phyloP scores from a whole-genome alignment of 1,140 invertebrate species.

The Brachionus koreanus region DNA sequence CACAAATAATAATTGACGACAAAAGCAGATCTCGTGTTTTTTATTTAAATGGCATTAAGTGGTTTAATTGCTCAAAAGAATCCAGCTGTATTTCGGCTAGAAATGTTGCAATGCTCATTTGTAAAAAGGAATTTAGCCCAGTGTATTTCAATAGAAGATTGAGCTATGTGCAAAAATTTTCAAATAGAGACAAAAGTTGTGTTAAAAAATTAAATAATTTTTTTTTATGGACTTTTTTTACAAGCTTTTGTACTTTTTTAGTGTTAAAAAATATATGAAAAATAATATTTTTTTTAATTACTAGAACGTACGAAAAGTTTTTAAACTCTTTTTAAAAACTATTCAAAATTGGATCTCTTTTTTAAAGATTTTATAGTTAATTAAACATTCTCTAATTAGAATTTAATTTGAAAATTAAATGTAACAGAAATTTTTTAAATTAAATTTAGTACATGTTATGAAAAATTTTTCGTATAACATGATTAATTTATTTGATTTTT shows the following conservation, averaged over 20 bases:
- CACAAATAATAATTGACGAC: slow-evolving; percentile 22
- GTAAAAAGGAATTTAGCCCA: not conserved
- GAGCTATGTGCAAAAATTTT: not conserved
- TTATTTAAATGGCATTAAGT: slow-evolving; percentile 34
- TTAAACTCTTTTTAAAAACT: too few relatives aligned
- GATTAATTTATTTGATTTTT: too few relatives aligned
- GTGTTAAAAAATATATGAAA: not conserved
- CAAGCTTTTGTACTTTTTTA: not conserved
- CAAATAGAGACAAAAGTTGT: not conserved
- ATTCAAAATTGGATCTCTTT: too few relatives aligned
- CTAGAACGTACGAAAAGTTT: too few relatives aligned
- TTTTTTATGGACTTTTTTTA: not conserved
- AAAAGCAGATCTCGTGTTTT: not conserved
- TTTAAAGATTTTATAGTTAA: too few relatives aligned
- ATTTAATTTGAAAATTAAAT: too few relatives aligned
- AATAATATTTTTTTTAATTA: too few relatives aligned
- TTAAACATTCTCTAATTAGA: too few relatives aligned
- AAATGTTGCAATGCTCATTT: slow-evolving; percentile 24
- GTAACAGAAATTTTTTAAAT: too few relatives aligned
- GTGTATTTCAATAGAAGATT: not conserved
- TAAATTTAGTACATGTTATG: too few relatives aligned
- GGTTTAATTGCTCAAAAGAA: slow-evolving; percentile 22
- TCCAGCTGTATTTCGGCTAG: slow-evolving; percentile 26
- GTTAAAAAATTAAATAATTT: not conserved
- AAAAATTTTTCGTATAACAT: too few relatives aligned